Percentiles rank a stretch among this genome's conserved stretches.
These are phyloP conservation scores for Lepidonotus clava DNA, from an alignment of 2,888 invertebrate species.

Conservation along the genomic window DNA sequence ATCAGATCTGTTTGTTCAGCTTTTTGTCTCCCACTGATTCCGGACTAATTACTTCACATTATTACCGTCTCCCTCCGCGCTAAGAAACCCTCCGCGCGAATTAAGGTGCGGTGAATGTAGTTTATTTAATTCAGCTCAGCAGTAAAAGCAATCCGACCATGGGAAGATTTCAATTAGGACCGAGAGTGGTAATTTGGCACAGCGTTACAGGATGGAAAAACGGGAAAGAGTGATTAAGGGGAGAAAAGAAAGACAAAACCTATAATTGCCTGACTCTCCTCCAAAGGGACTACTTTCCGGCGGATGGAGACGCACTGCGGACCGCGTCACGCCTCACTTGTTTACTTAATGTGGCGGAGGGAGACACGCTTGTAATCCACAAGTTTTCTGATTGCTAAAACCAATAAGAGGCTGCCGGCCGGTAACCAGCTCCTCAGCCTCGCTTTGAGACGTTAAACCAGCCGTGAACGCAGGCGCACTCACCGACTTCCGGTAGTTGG, in stretches of 20 bases:
- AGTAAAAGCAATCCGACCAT: background rate
- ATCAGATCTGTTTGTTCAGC: no score
- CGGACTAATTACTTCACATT: background rate
- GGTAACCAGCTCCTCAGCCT: constrained; percentile 28
- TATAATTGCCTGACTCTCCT: constrained; percentile 8
- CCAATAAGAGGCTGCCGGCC: constrained; percentile 6
- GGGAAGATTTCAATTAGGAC: constrained; percentile 28
- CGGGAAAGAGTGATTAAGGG: constrained; percentile 13
- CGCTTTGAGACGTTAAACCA: constrained; percentile 33
- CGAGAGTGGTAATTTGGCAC: constrained; percentile 24
- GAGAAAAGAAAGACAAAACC: background rate
- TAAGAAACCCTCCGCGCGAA: background rate
- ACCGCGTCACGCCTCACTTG: background rate
- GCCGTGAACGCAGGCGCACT: background rate
- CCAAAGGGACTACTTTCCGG: background rate
- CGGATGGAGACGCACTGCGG: constrained; percentile 11
- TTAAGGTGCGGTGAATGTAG: background rate
- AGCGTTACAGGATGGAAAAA: background rate
- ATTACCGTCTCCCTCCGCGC: constrained; percentile 1
- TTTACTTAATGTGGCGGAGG: constrained; percentile 29
- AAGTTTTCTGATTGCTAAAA: constrained; percentile 34
- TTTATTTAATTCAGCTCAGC: background rate
- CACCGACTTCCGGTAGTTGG: constrained; percentile 44
- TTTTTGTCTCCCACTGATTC: no score
- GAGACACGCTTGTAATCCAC: constrained; percentile 21